These are phyloP conservation scores for Burhinus bistriatus DNA, from an alignment of 2,113 vertebrate species.

Conservation along the genomic window DNA sequence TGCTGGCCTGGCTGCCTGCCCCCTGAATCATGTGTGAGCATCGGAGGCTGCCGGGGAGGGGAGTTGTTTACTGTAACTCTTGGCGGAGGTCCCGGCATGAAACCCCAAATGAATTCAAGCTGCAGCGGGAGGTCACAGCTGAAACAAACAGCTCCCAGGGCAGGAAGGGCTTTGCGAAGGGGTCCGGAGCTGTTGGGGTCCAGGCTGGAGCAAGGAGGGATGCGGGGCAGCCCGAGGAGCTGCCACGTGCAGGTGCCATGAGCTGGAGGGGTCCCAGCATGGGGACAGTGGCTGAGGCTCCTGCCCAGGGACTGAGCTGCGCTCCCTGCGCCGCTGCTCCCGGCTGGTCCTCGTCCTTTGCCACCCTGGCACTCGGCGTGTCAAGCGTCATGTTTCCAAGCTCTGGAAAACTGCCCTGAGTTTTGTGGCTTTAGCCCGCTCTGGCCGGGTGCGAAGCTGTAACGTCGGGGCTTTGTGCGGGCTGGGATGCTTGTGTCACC, in stretches of 20 bases:
- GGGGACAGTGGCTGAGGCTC: background rate
- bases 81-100: background rate
- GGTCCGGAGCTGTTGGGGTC: background rate
- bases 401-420: background rate
- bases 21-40: background rate
- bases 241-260: background rate
- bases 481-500: rapidly evolving
- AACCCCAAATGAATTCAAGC: slow-evolving; percentile 26
- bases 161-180: background rate
- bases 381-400: background rate
- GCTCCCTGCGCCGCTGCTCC: background rate
- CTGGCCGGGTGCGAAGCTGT: background rate
- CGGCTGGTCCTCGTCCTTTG: rapidly evolving
- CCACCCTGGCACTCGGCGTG: rapidly evolving
- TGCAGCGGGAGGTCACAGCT: background rate
- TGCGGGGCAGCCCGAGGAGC: background rate
- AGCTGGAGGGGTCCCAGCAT: rapidly evolving
- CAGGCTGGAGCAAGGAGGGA: background rate
- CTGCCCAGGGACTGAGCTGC: background rate
- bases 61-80: slow-evolving; percentile 4
- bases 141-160: background rate
- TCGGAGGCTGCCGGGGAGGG: background rate
- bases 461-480: rapidly evolving
- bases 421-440: background rate
- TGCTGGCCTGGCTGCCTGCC: background rate